Evolutionary conservation across 1,140 invertebrate genomes (phyloP), one percentile per base, ranked within the genome.

Genomic region (Drosophila kohkoa): DNA sequence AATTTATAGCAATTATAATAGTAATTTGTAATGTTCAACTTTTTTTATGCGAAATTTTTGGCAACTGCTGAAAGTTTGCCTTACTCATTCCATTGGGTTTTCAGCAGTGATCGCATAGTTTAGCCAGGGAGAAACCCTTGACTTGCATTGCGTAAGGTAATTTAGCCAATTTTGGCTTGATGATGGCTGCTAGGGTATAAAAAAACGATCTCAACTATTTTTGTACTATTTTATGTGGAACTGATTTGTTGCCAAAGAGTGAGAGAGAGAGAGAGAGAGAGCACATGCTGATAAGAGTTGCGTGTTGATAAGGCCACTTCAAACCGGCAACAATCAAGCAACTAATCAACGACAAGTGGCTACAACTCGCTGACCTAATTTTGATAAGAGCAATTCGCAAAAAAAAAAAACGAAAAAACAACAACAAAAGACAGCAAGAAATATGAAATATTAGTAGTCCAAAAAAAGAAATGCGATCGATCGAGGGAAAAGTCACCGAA

Each of bases 351-450:
- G 45, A 79, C 81, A 81, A 75, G 79, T 77, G 69, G 59, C 79
- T 73, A 77, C 79, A 81, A 81, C 74, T 72, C 59, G 70, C 81
- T 85, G 82, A 85, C 82, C 82, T 65, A 85, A 85, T 85, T 83
- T 85, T 86, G 82, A 86, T 86, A 86, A 81, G 46, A 54, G 28
- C 74, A 64, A 79, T 81, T 77, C 67, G 81, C 81, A 59, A 81
- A 69, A 25, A 32, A 60, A 46, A 32, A 46, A 54, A 41, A 10
- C n/a, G 16, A 1, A 15, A 54, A 20, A n/a, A 25, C 55, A 62
- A 28, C 20, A 4, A 7, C 20, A 7, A 45, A 3, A 49, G 20
- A 49, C 57, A 45, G 54, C 3, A 30, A 55, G n/a, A 70, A 70
- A 7, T 55, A n/a, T 3, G 45, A 46, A 35, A 51, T 63, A 35